Evolutionary conservation across 2,888 invertebrate genomes (phyloP).

Genomic region (Brenthis daphne): DNA sequence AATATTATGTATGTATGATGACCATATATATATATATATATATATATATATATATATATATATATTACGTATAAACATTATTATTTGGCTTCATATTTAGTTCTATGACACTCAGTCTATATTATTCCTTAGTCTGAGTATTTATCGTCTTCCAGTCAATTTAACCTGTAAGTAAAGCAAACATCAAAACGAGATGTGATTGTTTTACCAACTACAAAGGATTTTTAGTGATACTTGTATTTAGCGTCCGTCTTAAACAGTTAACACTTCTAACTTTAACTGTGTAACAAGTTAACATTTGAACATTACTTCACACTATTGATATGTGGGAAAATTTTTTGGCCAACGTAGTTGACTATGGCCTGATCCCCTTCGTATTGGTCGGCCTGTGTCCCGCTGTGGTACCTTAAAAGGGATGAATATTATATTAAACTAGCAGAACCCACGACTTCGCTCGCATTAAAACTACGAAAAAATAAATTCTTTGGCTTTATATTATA

Average conservation of each 20-base stretch:
- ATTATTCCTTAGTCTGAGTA: not conserved
- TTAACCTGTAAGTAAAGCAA: constrained; percentile 39
- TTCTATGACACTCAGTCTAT: not conserved
- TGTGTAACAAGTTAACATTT: constrained; percentile 28
- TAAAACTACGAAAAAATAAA: too few relatives aligned
- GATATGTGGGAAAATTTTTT: constrained; percentile 21
- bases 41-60: too few relatives aligned
- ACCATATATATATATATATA: too few relatives aligned
- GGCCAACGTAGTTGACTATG: too few relatives aligned
- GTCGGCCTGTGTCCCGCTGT: too few relatives aligned
- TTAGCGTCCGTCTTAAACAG: constrained; percentile 42
- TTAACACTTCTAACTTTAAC: constrained; percentile 38
- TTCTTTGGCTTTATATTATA: too few relatives aligned
- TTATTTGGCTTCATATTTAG: not conserved
- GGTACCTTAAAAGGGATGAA: too few relatives aligned
- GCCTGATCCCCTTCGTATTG: too few relatives aligned
- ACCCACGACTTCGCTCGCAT: too few relatives aligned
- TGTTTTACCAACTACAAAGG: constrained; percentile 42
- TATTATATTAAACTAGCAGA: too few relatives aligned
- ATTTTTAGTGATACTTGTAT: constrained; percentile 28
- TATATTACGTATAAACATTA: too few relatives aligned
- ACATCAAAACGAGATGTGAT: constrained; percentile 40
- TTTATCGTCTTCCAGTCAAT: constrained; percentile 13
- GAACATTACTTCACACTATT: constrained; percentile 17
- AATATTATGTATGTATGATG: too few relatives aligned